Percentiles rank a stretch among this genome's conserved stretches.
phyloP scores from a whole-genome alignment of 2,888 invertebrate genomes.

The Sialis lutaria region DNA sequence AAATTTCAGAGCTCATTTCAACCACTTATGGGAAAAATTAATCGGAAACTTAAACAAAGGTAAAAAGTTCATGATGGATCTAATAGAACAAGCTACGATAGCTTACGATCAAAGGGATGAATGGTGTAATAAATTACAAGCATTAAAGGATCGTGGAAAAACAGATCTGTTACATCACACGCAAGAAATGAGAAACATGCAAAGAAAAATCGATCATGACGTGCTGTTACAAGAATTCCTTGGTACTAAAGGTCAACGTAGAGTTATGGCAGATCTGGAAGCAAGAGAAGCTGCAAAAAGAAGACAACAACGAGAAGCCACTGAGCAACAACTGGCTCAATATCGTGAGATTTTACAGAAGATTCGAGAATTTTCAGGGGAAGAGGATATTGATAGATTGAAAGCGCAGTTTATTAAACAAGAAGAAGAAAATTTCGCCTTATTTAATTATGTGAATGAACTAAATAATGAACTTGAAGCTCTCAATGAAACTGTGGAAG shows the following conservation, averaged over 20 bases:
- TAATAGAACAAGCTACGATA: constrained; percentile 74
- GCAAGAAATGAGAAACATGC: constrained; percentile 74
- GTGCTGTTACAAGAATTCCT: constrained; percentile 71
- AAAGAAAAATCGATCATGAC: constrained; percentile 71
- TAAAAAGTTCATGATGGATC: constrained; percentile 65
- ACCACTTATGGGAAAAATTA: constrained; percentile 61
- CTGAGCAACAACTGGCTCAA: constrained; percentile 50
- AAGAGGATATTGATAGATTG: constrained; percentile 46
- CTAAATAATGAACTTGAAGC: constrained; percentile 68
- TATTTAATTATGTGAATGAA: constrained; percentile 82
- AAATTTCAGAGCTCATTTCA: constrained; percentile 52
- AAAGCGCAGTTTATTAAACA: constrained; percentile 61
- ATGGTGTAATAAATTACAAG: constrained; percentile 61
- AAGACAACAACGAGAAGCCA: constrained; percentile 44
- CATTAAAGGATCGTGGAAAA: constrained; percentile 60
- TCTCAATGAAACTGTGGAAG: constrained; percentile 47
- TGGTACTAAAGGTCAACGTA: constrained; percentile 63
- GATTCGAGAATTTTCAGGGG: constrained; percentile 47
- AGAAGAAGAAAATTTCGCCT: constrained; percentile 81
- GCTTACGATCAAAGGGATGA: constrained; percentile 81
- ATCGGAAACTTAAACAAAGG: constrained; percentile 58
- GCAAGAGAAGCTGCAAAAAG: constrained; percentile 55
- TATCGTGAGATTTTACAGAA: constrained; percentile 60
- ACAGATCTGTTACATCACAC: constrained; percentile 49
- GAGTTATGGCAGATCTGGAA: constrained; percentile 54